Conservation (phyloP, 2,113 vertebrate genomes). For the Ptyas mucosa region DNA sequence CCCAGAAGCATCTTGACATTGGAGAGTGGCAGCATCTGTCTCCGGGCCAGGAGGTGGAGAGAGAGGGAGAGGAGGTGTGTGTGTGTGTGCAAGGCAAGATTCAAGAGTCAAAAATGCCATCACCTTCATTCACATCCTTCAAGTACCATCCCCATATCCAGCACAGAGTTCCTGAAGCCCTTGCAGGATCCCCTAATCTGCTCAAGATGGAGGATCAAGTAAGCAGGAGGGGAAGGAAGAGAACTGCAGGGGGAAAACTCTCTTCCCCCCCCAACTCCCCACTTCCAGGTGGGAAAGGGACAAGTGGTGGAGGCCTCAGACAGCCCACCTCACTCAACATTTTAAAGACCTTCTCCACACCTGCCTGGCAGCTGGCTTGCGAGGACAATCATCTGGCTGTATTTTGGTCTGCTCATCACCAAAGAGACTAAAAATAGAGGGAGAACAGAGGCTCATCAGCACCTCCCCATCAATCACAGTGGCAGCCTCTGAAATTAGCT, state of each 20-base stretch:
- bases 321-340: background rate
- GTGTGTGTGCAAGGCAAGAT: background rate
- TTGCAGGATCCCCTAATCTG: background rate
- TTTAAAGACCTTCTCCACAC: background rate
- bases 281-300: background rate
- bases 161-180: background rate
- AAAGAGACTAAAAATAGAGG: background rate
- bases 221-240: background rate
- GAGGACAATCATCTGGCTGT: background rate
- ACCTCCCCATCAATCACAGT: conserved; percentile 40
- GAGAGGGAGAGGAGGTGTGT: background rate
- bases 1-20: background rate
- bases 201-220: background rate
- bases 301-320: background rate
- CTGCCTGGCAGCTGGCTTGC: background rate
- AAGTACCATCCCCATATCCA: background rate
- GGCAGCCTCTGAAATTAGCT: conserved; percentile 53
- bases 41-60: background rate
- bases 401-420: background rate
- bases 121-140: background rate
- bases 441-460: background rate
- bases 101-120: background rate
- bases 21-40: background rate
- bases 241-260: background rate
- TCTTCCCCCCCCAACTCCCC: background rate